Percentiles rank a stretch among this genome's conserved stretches.
Conservation (phyloP, 2,113 vertebrate species). For the Stigmatopora argus region DNA sequence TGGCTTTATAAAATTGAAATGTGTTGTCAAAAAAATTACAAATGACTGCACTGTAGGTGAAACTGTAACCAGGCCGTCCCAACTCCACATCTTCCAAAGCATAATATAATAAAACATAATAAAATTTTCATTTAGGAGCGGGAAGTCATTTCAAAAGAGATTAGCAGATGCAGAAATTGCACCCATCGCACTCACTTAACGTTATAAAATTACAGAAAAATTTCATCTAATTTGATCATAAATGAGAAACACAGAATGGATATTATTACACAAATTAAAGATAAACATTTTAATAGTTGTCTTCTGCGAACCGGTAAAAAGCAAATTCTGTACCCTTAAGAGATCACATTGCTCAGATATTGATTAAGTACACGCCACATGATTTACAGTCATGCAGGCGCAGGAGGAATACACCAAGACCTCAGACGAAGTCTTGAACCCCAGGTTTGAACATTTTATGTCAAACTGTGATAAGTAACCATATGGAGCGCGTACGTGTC, state of each 20-base stretch:
- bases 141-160: conserved; percentile 4
- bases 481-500: not conserved
- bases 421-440: too few species aligned
- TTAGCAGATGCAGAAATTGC: conserved; percentile 4
- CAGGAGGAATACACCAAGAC: too few species aligned
- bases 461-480: not conserved
- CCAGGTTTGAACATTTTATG: too few species aligned
- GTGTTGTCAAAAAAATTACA: conserved; percentile 6
- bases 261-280: not conserved
- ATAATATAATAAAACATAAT: not conserved
- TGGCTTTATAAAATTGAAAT: not conserved
- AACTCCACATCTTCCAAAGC: not conserved
- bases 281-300: not conserved
- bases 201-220: not conserved
- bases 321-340: not conserved
- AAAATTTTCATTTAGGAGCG: not conserved
- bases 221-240: conserved; percentile 1
- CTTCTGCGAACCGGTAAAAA: not conserved
- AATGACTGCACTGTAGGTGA: not conserved
- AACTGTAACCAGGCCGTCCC: not conserved
- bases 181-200: not conserved
- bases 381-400: not conserved
- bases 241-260: not conserved
- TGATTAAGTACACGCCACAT: not conserved
- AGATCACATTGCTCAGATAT: not conserved